Evolutionary conservation across 2,888 invertebrate species (phyloP), one percentile per base, ranked within the genome.

Genomic region (Synanthedon formicaeformis): DNA sequence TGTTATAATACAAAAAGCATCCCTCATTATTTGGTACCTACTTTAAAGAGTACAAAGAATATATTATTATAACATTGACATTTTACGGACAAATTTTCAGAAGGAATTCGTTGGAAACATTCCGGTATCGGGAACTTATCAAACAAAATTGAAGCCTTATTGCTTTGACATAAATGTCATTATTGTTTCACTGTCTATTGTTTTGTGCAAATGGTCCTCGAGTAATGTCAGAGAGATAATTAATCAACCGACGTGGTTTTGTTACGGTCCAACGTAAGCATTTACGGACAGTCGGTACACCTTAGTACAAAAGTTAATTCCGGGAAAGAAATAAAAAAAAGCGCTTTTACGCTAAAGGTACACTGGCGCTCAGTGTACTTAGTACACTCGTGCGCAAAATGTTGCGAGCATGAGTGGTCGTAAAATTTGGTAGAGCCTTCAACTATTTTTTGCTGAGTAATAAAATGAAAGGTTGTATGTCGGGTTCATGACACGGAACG

Each of bases 251-350:
- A 45, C 13, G 64, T 61, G 57, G 58, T 49, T 64, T 61, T 58
- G 55, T 52, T 58, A 58, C 61, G 34, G 45, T 48, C 41, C 14
- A 34, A 62, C 61, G 62, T 61, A 45, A n/a, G 45, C 45, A 48
- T 48, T 40, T 45, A 23, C n/a, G 14, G 16, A 12, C 6, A 41
- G 51, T 41, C 41, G 41, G 11, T 45, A 45, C 45, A 45, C 45
- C 45, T 45, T 14, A n/a, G 50, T 50, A 63, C 63, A 64, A 65
- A 66, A 65, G 65, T 66, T 66, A 59, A 45, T 62, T 64, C 59
- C 57, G 57, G 57, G 41, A 56, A 52, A 51, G 54, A 59, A 63
- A 57, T 61, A 61, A 60, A 66, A 65, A 60, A 62, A 58, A 61
- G 55, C 50, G 48, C 55, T 58, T 64, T 62, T 62, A 61, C 58